Base-by-base conservation (phyloP, 2,888 invertebrate genomes). In the Exocentrus adspersus region DNA sequence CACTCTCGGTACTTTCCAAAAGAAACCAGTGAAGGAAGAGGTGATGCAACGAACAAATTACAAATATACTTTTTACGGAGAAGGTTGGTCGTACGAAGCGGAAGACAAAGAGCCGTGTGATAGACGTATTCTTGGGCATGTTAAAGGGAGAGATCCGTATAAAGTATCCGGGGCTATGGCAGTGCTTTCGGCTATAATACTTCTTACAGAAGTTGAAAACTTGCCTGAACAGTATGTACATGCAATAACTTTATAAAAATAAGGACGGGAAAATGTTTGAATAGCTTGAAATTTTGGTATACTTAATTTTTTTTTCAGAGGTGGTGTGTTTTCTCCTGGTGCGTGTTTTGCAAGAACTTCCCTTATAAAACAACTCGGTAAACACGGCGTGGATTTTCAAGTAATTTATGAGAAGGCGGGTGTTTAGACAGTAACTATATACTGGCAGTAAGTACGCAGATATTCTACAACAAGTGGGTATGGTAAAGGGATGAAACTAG, bases 241-340 rank as follows among this genome's bases (percentile, higher is more conserved):
- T 12, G n/a, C n/a, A n/a, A n/a, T n/a, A n/a, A n/a, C n/a, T n/a
- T n/a, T n/a, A n/a, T n/a, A n/a, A n/a, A n/a, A n/a, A 24, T 24
- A 24, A 5, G 24, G 24, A 24, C 24, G 24, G 7, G 9, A 32
- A 32, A 37, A 6, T 30, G 2, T 30, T 9, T 30, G n/a, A 30
- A 30, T 30, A 30, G 9, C n/a, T 1, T 30, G 30, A 30, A 2
- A 2, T 30, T 30, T 30, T n/a, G n/a, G n/a, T n/a, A n/a, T n/a
- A n/a, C n/a, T 24, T 24, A 5, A 10, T n/a, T 37, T 37, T 3
- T 14, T 7, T 69, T 69, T 53, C 30, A 69, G 93, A 6, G 95
- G 95, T 30, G 97, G 97, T 9, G 96, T 97, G 1, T 85, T 90
- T 60, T 87, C 97, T 0, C 93, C 97, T 0, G 96, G 91, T 0